A percentile compares a stretch with the other conserved stretches of the same genome.
Evolutionary conservation across 2,113 vertebrate species (phyloP).

Genomic region (Lagopus muta): DNA sequence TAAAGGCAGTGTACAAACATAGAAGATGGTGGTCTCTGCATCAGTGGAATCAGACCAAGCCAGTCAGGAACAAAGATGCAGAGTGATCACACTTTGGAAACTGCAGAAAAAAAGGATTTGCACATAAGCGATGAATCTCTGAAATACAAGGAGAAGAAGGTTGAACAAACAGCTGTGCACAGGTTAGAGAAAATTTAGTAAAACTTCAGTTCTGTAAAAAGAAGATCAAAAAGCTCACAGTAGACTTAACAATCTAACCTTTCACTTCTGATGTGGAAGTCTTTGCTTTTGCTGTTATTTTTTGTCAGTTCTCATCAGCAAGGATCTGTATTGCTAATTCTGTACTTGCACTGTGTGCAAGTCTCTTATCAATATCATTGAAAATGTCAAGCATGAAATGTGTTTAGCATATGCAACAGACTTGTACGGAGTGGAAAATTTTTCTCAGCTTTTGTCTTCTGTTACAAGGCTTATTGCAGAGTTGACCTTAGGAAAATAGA

Average conservation of each 20-base stretch:
- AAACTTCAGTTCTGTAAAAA: background rate
- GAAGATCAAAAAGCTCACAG: background rate
- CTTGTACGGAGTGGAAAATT: background rate
- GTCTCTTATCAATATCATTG: conserved; percentile 1
- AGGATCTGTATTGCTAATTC: conserved; percentile 14
- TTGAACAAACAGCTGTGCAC: background rate
- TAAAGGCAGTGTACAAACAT: background rate
- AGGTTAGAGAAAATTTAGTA: background rate
- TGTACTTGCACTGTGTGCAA: background rate
- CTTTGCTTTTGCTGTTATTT: background rate
- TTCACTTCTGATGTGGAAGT: background rate
- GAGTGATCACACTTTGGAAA: background rate
- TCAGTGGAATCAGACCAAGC: background rate
- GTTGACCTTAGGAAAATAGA: background rate
- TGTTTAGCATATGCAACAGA: background rate
- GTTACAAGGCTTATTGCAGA: background rate
- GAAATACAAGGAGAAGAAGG: background rate
- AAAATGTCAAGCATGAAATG: conserved; percentile 62
- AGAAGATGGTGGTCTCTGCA: background rate
- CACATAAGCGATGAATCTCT: background rate
- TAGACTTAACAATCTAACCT: background rate
- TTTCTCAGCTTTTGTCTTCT: background rate
- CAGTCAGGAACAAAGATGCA: background rate
- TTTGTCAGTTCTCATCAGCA: background rate
- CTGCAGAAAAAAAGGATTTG: background rate